Conservation (phyloP, 2,888 invertebrate genomes). For the Ischnus inquisitorius region DNA sequence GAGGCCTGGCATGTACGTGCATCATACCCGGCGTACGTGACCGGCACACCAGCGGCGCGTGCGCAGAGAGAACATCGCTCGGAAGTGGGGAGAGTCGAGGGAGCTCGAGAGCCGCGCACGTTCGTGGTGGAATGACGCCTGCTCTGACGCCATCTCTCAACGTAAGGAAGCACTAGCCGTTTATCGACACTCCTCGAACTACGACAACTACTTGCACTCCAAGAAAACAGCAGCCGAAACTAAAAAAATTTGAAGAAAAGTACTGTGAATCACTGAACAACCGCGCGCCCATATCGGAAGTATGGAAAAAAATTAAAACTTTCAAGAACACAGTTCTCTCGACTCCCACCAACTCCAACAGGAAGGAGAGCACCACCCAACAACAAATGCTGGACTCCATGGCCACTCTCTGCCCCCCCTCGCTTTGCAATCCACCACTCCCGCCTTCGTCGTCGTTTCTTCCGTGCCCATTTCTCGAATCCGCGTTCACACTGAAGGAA, state of each 20-base stretch:
- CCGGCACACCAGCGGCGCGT: too few relatives aligned
- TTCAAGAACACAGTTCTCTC: slow-evolving; percentile 19
- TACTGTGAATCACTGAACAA: slow-evolving; percentile 13
- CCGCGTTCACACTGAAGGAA: not conserved
- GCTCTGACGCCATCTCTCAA: not conserved
- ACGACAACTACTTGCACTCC: slow-evolving; percentile 9
- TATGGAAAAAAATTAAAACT: slow-evolving; percentile 19
- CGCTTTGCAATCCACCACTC: not conserved
- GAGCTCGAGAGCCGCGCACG: too few relatives aligned
- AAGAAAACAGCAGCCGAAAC: not conserved
- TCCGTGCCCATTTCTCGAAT: not conserved
- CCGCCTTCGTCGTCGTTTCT: not conserved
- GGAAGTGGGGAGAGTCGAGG: too few relatives aligned
- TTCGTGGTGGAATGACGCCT: slow-evolving; percentile 29
- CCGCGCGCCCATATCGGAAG: not conserved
- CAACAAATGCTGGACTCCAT: not conserved
- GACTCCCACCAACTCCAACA: not conserved
- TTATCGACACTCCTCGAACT: not conserved
- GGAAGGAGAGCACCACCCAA: not conserved
- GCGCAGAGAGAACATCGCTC: too few relatives aligned
- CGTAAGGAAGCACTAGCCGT: slow-evolving; percentile 15
- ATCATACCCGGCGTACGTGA: too few relatives aligned
- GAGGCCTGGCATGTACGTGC: too few relatives aligned
- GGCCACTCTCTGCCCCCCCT: slow-evolving; percentile 4
- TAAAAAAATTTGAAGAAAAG: too few relatives aligned